Conservation (phyloP, 1,140 invertebrate species). For the Himalopsyche phryganea region DNA sequence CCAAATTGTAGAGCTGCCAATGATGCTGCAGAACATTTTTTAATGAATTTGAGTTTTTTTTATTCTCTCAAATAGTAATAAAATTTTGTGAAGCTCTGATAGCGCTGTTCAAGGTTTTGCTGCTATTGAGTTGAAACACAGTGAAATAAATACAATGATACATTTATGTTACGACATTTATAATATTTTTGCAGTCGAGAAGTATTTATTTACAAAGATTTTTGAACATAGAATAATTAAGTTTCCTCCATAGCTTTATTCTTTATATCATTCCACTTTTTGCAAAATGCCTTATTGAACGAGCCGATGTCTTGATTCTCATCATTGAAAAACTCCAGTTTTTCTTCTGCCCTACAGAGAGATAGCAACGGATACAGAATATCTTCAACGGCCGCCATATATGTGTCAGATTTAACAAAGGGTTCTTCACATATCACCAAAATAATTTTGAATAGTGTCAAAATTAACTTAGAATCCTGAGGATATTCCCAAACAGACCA, state of each 20-base stretch:
- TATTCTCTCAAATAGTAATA: no score
- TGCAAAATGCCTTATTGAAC: conserved; percentile 18
- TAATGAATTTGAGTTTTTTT: no score
- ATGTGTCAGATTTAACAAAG: not conserved
- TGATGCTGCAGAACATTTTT: no score
- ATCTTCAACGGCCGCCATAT: conserved; percentile 1
- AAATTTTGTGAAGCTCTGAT: no score
- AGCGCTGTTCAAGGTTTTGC: no score
- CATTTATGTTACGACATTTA: no score
- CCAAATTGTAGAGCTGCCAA: no score
- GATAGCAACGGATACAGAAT: conserved; percentile 15
- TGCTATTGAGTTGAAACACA: no score
- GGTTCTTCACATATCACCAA: not conserved
- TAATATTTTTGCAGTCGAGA: no score
- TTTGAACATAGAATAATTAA: no score
- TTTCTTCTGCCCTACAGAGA: conserved; percentile 16
- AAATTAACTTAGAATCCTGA: conserved; percentile 13
- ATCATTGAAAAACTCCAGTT: conserved; percentile 15
- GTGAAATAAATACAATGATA: no score
- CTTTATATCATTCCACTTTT: conserved; percentile 16
- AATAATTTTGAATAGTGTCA: conserved; percentile 20
- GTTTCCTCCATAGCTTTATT: conserved; percentile 4
- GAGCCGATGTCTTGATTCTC: conserved; percentile 5
- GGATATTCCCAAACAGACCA: conserved; percentile 23
- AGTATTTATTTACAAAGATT: no score